These are phyloP conservation scores for Megalops atlanticus DNA, from an alignment of 2,113 vertebrate species.

Conservation along the genomic window DNA sequence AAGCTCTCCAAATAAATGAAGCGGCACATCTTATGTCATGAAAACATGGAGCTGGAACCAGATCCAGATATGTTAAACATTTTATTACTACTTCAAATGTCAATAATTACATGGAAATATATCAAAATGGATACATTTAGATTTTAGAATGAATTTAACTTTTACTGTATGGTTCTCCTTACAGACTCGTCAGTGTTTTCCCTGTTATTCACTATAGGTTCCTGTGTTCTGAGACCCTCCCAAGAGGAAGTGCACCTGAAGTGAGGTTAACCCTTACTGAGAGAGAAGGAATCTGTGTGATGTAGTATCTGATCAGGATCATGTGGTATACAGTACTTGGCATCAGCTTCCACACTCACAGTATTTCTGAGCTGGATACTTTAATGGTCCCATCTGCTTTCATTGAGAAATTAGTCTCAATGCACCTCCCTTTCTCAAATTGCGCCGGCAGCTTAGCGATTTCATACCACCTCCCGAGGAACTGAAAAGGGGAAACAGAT, in stretches of 20 bases:
- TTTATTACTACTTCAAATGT: no score
- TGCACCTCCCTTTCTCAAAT: constrained; percentile 74
- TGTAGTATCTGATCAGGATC: neutral
- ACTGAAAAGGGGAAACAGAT: constrained; percentile 49
- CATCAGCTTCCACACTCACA: constrained; percentile 58
- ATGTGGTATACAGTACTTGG: neutral
- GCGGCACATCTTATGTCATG: neutral
- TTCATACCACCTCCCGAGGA: constrained; percentile 77
- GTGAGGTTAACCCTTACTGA: no score
- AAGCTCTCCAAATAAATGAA: neutral
- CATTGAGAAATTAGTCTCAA: constrained; percentile 71
- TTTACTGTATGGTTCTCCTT: no score
- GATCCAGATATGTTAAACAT: no score
- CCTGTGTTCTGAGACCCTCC: no score
- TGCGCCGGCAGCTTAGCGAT: constrained; percentile 71
- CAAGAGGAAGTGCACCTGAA: no score
- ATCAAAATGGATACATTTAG: no score
- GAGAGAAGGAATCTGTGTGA: no score
- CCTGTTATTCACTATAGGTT: no score
- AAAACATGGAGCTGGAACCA: neutral
- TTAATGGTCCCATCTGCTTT: constrained; percentile 60
- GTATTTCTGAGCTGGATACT: constrained; percentile 69
- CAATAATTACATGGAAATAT: no score
- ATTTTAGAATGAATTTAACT: no score
- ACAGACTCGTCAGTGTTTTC: no score